phyloP scores from a whole-genome alignment of 2,113 vertebrate species.

The Notechis scutatus region DNA sequence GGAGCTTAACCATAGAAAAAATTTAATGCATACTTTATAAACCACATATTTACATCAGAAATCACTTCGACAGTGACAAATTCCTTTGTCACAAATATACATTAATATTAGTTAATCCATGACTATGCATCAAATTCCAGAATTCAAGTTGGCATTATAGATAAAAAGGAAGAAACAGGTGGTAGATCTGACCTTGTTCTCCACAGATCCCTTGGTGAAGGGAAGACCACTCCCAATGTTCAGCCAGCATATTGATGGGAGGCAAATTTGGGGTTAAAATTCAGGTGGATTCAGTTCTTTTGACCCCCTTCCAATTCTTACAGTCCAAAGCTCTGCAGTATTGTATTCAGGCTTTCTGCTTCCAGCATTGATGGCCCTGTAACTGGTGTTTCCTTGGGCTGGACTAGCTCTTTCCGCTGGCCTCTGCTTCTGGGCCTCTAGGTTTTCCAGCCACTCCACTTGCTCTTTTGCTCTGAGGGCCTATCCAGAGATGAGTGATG shows the following conservation, averaged over 20 bases:
- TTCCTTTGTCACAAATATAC: slow-evolving; percentile 92
- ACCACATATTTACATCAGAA: slow-evolving; percentile 96
- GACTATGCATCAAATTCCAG: slow-evolving; percentile 63
- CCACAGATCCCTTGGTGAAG: slow-evolving; percentile 28
- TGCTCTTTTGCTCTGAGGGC: slow-evolving; percentile 81
- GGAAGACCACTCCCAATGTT: slow-evolving; percentile 31
- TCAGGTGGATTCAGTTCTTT: slow-evolving; percentile 41
- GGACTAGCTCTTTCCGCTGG: slow-evolving; percentile 15
- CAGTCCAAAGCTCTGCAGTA: slow-evolving; percentile 52
- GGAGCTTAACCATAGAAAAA: slow-evolving; percentile 75
- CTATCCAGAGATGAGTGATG: slow-evolving; percentile 81
- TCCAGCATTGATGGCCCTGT: slow-evolving; percentile 48
- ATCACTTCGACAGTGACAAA: slow-evolving; percentile 89
- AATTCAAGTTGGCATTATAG: slow-evolving; percentile 23
- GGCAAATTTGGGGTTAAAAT: slow-evolving; percentile 36
- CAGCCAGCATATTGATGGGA: slow-evolving; percentile 37
- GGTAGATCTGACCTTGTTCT: slow-evolving; percentile 16
- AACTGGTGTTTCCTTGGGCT: slow-evolving; percentile 37
- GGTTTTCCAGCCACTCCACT: slow-evolving; percentile 88
- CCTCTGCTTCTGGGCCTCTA: slow-evolving; percentile 59
- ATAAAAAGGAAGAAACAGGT: not conserved
- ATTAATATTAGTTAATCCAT: slow-evolving; percentile 84
- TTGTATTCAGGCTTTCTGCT: slow-evolving; percentile 55
- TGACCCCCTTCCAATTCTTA: slow-evolving; percentile 51
- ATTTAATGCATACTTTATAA: slow-evolving; percentile 96